These are phyloP conservation scores for Lordiphosa fenestrarum DNA, from an alignment of 2,888 invertebrate genomes.

Conservation along the genomic window DNA sequence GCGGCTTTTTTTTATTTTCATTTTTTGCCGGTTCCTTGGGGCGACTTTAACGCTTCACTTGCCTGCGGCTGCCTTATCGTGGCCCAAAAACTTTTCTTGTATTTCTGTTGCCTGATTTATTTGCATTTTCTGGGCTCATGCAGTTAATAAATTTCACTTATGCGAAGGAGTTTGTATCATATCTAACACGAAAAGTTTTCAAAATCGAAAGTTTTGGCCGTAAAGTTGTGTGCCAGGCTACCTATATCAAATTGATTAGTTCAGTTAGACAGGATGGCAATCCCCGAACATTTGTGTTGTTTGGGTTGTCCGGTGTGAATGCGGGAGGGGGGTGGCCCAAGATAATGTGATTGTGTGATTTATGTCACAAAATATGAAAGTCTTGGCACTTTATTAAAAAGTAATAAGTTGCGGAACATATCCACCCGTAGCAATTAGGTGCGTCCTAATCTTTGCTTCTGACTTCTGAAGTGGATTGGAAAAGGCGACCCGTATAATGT, in stretches of 20 bases:
- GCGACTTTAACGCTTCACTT: conserved; percentile 49
- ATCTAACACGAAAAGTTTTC: conserved; percentile 50
- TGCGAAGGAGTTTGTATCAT: conserved; percentile 27
- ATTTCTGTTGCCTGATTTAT: conserved; percentile 56
- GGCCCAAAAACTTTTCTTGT: conserved; percentile 20
- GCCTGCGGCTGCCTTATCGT: conserved; percentile 34
- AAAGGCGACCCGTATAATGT: too few relatives aligned
- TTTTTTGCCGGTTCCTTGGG: conserved; percentile 1
- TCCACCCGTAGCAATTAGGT: too few relatives aligned
- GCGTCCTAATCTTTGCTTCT: too few relatives aligned
- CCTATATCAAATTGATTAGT: conserved; percentile 70
- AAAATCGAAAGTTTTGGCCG: conserved; percentile 51
- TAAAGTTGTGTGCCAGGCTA: conserved; percentile 20
- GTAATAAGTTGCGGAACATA: not conserved
- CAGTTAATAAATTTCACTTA: conserved; percentile 69
- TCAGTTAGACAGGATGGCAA: conserved; percentile 43
- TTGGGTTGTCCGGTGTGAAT: not conserved
- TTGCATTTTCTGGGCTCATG: conserved; percentile 52
- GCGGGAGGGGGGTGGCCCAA: not conserved
- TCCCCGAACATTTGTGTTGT: not conserved
- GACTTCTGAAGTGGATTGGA: too few relatives aligned
- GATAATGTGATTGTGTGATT: conserved; percentile 51
- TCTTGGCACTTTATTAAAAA: conserved; percentile 14
- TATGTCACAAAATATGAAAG: conserved; percentile 47
- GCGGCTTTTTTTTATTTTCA: conserved; percentile 27